These are phyloP conservation scores for Orthosia gothica DNA, from an alignment of 2,888 invertebrate genomes.

Conservation along the genomic window DNA sequence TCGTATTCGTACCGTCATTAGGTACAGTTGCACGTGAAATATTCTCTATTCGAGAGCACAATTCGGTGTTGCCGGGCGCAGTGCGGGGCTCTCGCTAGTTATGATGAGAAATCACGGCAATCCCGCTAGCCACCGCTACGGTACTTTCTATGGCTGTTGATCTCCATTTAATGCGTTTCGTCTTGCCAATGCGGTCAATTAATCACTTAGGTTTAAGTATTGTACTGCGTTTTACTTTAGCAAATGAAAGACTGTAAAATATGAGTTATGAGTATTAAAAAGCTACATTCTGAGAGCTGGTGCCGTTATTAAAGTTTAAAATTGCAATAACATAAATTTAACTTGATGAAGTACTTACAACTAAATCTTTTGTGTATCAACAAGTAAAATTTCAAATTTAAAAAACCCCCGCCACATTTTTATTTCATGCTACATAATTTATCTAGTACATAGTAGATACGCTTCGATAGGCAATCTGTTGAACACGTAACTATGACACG, in stretches of 20 bases:
- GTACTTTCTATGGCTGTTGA: slow-evolving; percentile 87
- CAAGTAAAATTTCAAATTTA: too few species aligned
- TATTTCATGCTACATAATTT: too few species aligned
- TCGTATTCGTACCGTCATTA: slow-evolving; percentile 82
- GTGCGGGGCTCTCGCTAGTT: slow-evolving; percentile 67
- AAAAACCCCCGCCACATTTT: too few species aligned
- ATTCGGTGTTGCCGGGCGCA: slow-evolving; percentile 81
- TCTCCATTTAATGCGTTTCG: slow-evolving; percentile 88
- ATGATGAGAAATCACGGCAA: slow-evolving; percentile 86
- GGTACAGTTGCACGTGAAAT: slow-evolving; percentile 88
- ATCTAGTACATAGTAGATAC: too few species aligned
- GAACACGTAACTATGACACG: too few species aligned
- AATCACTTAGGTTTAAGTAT: slow-evolving; percentile 80
- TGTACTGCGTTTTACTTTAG: slow-evolving; percentile 69
- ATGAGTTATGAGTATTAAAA: not conserved
- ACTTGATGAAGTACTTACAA: not conserved
- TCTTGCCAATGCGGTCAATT: slow-evolving; percentile 86
- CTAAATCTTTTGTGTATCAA: too few species aligned
- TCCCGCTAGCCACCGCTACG: slow-evolving; percentile 89
- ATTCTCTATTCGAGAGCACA: slow-evolving; percentile 87
- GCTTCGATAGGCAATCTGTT: too few species aligned
- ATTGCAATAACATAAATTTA: not conserved
- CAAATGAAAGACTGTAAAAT: slow-evolving; percentile 52
- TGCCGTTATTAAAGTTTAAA: slow-evolving; percentile 12
- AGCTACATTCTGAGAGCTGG: slow-evolving; percentile 9